phyloP scores from a whole-genome alignment of 2,797 vertebrate genomes.

The Trachops cirrhosus region DNA sequence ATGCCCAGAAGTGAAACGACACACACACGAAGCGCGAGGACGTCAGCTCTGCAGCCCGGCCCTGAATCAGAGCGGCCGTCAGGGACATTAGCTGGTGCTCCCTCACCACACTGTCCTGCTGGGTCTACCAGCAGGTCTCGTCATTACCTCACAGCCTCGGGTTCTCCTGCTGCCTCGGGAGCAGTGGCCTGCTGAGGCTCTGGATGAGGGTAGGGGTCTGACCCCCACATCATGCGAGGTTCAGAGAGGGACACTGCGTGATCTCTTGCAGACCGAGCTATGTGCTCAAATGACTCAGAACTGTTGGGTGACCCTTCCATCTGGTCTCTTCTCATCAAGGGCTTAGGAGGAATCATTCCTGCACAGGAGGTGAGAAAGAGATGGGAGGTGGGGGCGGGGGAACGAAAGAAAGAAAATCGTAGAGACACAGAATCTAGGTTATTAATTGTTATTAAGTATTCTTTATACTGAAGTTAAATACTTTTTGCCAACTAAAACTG shows the following conservation, averaged over 20 bases:
- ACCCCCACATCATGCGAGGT: conserved; percentile 94
- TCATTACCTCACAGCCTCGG: conserved; percentile 80
- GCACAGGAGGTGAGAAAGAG: conserved; percentile 54
- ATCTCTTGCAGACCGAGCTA: conserved; percentile 91
- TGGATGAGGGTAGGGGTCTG: conserved; percentile 91
- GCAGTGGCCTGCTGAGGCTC: conserved; percentile 89
- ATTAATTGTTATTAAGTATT: neutral
- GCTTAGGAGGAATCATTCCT: conserved; percentile 97
- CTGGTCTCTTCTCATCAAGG: conserved; percentile 94
- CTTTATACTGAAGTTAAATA: neutral
- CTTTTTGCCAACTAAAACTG: neutral
- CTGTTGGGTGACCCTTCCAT: conserved; percentile 91
- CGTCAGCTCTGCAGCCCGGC: neutral
- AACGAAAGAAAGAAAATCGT: neutral
- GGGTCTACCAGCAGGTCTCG: neutral
- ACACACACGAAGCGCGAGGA: neutral
- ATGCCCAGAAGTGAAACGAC: neutral
- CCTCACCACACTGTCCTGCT: neutral
- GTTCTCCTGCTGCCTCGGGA: conserved; percentile 90
- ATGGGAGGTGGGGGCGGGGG: neutral
- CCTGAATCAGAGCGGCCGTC: neutral
- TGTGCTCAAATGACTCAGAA: conserved; percentile 96
- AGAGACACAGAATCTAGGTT: neutral
- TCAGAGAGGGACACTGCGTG: conserved; percentile 90
- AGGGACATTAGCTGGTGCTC: neutral